Percentiles rank a stretch among this genome's conserved stretches.
These are phyloP conservation scores for Trichogramma dendrolimi DNA, from an alignment of 2,888 invertebrate species.

Conservation along the genomic window DNA sequence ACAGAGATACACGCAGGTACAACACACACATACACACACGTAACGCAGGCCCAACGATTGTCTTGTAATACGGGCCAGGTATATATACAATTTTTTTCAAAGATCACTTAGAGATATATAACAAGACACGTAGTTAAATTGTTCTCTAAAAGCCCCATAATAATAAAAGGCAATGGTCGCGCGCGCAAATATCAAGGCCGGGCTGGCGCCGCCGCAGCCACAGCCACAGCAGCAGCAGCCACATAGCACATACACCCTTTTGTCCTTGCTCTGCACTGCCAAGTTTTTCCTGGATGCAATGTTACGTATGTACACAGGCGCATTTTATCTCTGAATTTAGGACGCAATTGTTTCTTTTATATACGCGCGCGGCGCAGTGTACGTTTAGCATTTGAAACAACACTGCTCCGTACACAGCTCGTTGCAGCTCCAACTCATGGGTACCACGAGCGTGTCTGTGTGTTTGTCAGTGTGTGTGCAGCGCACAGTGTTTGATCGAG, in stretches of 20 bases:
- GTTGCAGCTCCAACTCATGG: no score
- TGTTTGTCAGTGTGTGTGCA: no score
- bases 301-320: background rate
- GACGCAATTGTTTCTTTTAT: slow-evolving; percentile 6
- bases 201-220: slow-evolving; percentile 13
- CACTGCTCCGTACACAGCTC: no score
- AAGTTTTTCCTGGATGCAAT: slow-evolving; percentile 8
- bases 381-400: background rate
- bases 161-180: slow-evolving; percentile 9
- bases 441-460: no score
- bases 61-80: no score
- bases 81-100: no score
- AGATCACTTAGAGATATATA: background rate
- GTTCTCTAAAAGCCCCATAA: slow-evolving; percentile 17
- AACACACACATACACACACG: no score
- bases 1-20: no score
- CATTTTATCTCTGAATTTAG: slow-evolving; percentile 17
- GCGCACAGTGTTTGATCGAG: no score
- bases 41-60: no score
- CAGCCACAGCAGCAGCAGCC: slow-evolving; percentile 1
- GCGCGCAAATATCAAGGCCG: slow-evolving; percentile 15
- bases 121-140: slow-evolving; percentile 11
- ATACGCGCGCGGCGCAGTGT: background rate
- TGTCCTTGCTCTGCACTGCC: slow-evolving; percentile 15
- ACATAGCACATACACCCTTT: slow-evolving; percentile 2